phyloP scores from a whole-genome alignment of 2,888 invertebrate species.

The Tuberolachnus salignus region DNA sequence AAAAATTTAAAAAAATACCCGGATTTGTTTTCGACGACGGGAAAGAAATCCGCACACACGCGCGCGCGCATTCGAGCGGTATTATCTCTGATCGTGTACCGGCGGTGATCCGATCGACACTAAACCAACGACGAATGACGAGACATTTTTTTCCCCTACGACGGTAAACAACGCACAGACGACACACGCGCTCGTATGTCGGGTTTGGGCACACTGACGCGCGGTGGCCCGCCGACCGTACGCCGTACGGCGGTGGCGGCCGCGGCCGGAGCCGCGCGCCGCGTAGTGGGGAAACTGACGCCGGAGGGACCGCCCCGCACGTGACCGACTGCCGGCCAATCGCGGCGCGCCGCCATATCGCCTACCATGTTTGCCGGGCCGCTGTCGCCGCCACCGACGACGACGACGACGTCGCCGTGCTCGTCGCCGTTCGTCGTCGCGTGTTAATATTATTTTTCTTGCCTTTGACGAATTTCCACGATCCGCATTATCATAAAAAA shows the following conservation, averaged over 20 bases:
- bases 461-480: not conserved
- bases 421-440: not conserved
- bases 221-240: slow-evolving; percentile 9
- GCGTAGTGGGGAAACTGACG: slow-evolving; percentile 7
- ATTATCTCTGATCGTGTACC: not conserved
- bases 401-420: slow-evolving; percentile 12
- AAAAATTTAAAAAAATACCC: not conserved
- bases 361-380: slow-evolving; percentile 52
- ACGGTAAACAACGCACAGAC: not conserved
- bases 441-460: not conserved
- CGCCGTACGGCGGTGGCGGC: slow-evolving; percentile 9
- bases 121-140: slow-evolving; percentile 34
- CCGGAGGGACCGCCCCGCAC: slow-evolving; percentile 47
- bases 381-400: not conserved
- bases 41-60: slow-evolving; percentile 17
- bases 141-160: slow-evolving; percentile 30
- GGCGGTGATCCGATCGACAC: slow-evolving; percentile 31
- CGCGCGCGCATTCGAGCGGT: not conserved
- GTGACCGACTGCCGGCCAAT: slow-evolving; percentile 47
- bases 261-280: not conserved
- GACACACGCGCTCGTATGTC: not conserved
- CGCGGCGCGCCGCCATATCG: slow-evolving; percentile 30
- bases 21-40: not conserved
- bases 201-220: slow-evolving; percentile 32
- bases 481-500: not conserved